These are phyloP conservation scores for Dendrophyllia cribrosa DNA, from an alignment of 64 coral and sea anemone genomes.

Conservation along the genomic window DNA sequence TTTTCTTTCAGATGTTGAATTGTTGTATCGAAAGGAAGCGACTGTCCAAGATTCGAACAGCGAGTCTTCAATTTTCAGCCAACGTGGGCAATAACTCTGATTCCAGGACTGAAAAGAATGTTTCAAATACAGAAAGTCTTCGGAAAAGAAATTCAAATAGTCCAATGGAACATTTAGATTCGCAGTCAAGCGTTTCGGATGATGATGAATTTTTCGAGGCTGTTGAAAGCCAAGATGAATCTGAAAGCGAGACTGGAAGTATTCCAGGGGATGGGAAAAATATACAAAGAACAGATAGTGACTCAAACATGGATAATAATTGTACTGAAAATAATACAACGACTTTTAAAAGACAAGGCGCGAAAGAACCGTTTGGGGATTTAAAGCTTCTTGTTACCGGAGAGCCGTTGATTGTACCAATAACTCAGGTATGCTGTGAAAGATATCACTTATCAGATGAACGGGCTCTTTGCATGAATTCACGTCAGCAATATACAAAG, in stretches of 20 bases:
- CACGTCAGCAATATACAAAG: too few relatives aligned
- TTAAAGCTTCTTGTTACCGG: constrained; percentile 72
- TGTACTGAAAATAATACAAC: not conserved
- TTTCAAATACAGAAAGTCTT: constrained; percentile 14
- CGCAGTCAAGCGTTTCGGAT: constrained; percentile 41
- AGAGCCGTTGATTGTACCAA: constrained; percentile 86
- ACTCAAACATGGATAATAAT: not conserved
- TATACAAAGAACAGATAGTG: constrained; percentile 8
- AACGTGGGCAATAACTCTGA: constrained; percentile 29
- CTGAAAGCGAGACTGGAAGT: constrained; percentile 7
- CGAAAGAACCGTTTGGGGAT: constrained; percentile 85
- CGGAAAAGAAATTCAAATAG: constrained; percentile 4
- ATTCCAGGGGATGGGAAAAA: not conserved
- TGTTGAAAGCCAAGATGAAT: constrained; percentile 78
- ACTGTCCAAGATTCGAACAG: constrained; percentile 72
- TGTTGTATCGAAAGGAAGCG: constrained; percentile 96
- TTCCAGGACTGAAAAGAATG: not conserved
- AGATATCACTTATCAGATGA: not conserved
- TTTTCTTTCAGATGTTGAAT: constrained; percentile 88
- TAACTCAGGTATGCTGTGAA: constrained; percentile 82
- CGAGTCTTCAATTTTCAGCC: constrained; percentile 22
- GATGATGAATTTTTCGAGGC: constrained; percentile 99
- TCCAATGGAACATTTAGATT: not conserved
- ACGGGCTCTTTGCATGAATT: too few relatives aligned
- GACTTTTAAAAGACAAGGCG: constrained; percentile 54